phyloP scores from a whole-genome alignment of 2,888 invertebrate species.

The Agonopterix arenella region DNA sequence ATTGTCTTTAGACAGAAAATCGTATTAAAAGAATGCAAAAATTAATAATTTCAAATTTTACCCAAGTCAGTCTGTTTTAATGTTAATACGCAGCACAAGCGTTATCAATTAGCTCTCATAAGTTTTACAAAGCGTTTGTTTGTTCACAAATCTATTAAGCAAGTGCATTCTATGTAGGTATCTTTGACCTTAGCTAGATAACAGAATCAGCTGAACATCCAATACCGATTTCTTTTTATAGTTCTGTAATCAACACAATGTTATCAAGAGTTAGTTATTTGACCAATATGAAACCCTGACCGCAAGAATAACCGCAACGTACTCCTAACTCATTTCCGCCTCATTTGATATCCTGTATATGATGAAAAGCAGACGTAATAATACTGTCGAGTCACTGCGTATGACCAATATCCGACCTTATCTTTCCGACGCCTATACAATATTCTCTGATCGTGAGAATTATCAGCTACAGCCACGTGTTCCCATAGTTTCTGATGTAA shows the following conservation, averaged over 20 bases:
- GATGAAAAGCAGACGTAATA: conserved; percentile 23
- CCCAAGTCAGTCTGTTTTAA: no score
- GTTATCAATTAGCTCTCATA: conserved; percentile 52
- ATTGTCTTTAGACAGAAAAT: no score
- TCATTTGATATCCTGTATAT: conserved; percentile 36
- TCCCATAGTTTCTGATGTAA: conserved; percentile 37
- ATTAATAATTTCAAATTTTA: no score
- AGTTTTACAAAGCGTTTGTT: conserved; percentile 40
- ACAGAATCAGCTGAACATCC: conserved; percentile 1
- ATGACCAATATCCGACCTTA: conserved; percentile 24
- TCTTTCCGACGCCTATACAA: conserved; percentile 13
- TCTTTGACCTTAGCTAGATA: conserved; percentile 32
- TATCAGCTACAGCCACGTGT: conserved; percentile 20
- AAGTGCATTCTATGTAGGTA: conserved; percentile 4
- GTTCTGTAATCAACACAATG: no score
- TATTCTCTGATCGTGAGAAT: conserved; percentile 7
- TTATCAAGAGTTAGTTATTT: neutral
- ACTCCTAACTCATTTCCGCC: conserved; percentile 37
- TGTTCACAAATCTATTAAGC: conserved; percentile 27
- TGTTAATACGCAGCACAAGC: conserved; percentile 32
- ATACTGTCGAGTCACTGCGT: conserved; percentile 18
- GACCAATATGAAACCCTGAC: conserved; percentile 15
- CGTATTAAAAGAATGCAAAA: no score
- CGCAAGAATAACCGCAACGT: conserved; percentile 21
- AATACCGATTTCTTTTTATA: no score